Evolutionary conservation across 2,888 invertebrate genomes (phyloP).

Genomic region (Drosophila aldrichi): DNA sequence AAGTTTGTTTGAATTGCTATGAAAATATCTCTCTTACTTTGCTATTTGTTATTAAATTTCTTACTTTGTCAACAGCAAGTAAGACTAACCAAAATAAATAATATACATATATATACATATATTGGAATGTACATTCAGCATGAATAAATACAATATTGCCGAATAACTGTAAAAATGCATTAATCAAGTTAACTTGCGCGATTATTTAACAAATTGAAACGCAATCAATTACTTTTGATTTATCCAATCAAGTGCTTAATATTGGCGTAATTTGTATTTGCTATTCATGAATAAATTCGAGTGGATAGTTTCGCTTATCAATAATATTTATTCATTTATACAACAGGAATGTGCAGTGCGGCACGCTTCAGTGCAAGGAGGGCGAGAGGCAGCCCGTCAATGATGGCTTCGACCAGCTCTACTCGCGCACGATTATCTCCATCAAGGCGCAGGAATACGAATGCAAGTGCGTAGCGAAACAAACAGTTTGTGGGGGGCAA

Average conservation of each 20-base stretch:
- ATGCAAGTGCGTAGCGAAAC: constrained; percentile 94
- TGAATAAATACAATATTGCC: background rate
- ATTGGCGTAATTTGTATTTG: background rate
- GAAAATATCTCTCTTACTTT: background rate
- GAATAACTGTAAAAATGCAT: background rate
- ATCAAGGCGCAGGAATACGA: constrained; percentile 95
- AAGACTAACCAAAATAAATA: background rate
- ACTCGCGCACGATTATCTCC: constrained; percentile 94
- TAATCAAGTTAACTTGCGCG: background rate
- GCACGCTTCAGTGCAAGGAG: constrained; percentile 96
- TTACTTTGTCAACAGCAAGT: background rate
- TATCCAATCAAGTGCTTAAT: constrained; percentile 2
- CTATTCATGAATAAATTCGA: background rate
- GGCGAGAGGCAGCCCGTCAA: constrained; percentile 94
- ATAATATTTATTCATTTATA: constrained; percentile 5
- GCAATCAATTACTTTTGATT: constrained; percentile 8
- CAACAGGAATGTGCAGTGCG: constrained; percentile 94
- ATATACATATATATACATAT: too few species aligned
- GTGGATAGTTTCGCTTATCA: background rate
- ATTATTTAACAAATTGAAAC: background rate
- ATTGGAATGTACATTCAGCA: background rate
- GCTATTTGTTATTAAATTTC: background rate
- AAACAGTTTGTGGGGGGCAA: background rate
- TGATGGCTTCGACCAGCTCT: constrained; percentile 92
- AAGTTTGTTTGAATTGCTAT: background rate